phyloP scores from a whole-genome alignment of 2,113 vertebrate species.

The Aegithalos caudatus region DNA sequence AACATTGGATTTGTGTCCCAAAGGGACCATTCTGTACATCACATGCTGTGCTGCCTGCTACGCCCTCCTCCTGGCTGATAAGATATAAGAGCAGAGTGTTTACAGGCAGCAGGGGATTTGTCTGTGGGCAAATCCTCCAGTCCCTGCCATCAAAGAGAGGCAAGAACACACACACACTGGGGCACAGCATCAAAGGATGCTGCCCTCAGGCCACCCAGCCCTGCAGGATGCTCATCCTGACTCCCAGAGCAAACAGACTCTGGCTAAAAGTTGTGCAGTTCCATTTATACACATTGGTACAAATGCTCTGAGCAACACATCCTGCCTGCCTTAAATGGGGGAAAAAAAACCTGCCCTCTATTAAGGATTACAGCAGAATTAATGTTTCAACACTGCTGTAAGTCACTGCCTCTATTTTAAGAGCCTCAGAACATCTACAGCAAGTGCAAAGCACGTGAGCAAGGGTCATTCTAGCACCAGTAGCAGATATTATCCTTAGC shows the following conservation, averaged over 20 bases:
- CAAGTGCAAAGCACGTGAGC: not conserved
- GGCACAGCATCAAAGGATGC: not conserved
- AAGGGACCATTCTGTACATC: not conserved
- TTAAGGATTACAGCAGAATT: not conserved
- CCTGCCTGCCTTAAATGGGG: not conserved
- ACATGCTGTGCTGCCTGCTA: not conserved
- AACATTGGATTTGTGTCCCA: not conserved
- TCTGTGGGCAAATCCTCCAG: not conserved
- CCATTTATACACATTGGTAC: not conserved
- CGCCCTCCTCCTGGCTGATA: not conserved
- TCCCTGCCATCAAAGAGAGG: not conserved
- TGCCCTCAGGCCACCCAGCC: not conserved
- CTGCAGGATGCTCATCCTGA: not conserved
- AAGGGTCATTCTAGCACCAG: not conserved
- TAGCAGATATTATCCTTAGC: accelerated
- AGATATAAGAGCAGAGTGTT: not conserved
- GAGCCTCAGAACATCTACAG: not conserved
- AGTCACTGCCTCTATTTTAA: not conserved
- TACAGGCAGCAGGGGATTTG: not conserved
- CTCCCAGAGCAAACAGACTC: not conserved
- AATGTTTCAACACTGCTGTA: not conserved
- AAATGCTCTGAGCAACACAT: not conserved
- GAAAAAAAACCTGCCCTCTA: not conserved
- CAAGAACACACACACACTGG: not conserved
- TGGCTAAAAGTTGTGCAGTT: not conserved